Conservation (phyloP, 1,140 invertebrate species). For the Maniola jurtina region DNA sequence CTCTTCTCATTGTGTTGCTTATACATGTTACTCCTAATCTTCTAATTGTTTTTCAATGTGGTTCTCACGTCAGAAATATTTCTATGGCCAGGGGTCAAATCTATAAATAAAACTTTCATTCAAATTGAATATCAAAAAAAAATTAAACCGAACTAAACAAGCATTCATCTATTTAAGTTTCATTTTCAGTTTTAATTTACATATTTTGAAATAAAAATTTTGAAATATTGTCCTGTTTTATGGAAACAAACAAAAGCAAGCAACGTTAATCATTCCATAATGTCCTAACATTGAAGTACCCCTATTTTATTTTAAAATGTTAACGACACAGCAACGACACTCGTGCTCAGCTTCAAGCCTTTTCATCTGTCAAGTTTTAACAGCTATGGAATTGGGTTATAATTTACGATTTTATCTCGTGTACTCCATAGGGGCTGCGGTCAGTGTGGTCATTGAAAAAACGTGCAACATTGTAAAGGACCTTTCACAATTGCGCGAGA, state of each 20-base stretch:
- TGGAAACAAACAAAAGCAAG: constrained; percentile 24
- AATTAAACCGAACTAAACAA: no score
- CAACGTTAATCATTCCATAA: constrained; percentile 58
- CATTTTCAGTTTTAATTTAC: constrained; percentile 7
- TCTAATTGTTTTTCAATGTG: no score
- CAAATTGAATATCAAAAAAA: no score
- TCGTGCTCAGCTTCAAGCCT: constrained; percentile 60
- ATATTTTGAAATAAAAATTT: constrained; percentile 18
- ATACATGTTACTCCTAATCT: no score
- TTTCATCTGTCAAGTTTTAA: constrained; percentile 78
- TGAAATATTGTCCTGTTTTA: constrained; percentile 28
- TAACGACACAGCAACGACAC: constrained; percentile 64
- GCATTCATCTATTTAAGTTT: no score
- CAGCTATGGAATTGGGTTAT: constrained; percentile 76
- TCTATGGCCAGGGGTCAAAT: no score
- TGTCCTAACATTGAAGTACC: constrained; percentile 54
- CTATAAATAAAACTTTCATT: no score
- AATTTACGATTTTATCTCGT: constrained; percentile 77
- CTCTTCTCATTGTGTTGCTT: no score
- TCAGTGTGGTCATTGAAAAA: constrained; percentile 65
- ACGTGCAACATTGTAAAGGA: constrained; percentile 38
- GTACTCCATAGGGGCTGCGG: constrained; percentile 71
- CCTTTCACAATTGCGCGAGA: not conserved
- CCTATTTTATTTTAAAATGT: constrained; percentile 66
- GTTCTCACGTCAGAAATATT: not conserved